These are phyloP conservation scores for Myiotriccus ornatus DNA, from an alignment of 2,797 vertebrate genomes.

Conservation along the genomic window DNA sequence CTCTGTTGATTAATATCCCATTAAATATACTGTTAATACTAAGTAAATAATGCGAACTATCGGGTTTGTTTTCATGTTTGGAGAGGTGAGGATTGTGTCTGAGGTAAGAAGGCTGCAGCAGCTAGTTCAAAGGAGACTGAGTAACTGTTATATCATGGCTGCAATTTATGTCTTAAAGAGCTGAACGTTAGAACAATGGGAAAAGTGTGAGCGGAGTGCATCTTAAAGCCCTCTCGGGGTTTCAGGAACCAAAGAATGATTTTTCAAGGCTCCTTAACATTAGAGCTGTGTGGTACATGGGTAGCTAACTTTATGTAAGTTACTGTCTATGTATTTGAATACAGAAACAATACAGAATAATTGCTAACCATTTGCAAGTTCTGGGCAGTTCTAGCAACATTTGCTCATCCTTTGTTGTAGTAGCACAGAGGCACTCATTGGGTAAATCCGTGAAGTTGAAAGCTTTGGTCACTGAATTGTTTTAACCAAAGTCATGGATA, in stretches of 20 bases:
- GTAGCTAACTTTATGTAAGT: background rate
- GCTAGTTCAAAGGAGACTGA: background rate
- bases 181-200: background rate
- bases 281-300: background rate
- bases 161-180: background rate
- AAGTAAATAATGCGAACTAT: background rate
- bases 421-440: background rate
- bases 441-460: background rate
- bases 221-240: background rate
- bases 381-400: background rate
- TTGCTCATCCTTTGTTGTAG: background rate
- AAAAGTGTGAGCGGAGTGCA: background rate
- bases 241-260: background rate
- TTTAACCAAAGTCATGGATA: background rate
- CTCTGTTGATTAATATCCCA: background rate
- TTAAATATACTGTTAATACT: background rate
- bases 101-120: background rate
- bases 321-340: background rate
- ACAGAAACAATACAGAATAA: background rate
- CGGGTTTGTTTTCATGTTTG: background rate
- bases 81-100: background rate
- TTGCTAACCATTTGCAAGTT: background rate
- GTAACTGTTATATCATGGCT: background rate
- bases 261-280: background rate
- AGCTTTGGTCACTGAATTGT: background rate